phyloP scores from a whole-genome alignment of 1,140 invertebrate species.

The Homarus americanus region DNA sequence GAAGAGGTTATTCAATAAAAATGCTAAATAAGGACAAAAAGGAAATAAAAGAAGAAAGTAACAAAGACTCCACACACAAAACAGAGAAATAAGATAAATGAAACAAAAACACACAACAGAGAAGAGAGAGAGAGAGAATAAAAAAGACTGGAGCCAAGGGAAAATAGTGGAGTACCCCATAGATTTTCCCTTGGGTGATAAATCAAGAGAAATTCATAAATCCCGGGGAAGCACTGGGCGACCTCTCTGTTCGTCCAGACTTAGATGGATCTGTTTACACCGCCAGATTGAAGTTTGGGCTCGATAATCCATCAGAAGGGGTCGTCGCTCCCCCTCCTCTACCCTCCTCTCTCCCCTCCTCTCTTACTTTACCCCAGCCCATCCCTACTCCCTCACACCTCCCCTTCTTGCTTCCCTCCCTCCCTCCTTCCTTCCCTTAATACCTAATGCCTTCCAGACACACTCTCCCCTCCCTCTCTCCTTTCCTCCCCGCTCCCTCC shows the following conservation, averaged over 20 bases:
- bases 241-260: conserved; percentile 74
- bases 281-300: conserved; percentile 75
- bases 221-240: conserved; percentile 70
- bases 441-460: too few relatives aligned
- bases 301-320: conserved; percentile 75
- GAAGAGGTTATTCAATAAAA: background rate
- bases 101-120: too few relatives aligned
- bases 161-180: conserved; percentile 61
- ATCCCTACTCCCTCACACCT: background rate
- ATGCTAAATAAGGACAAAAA: background rate
- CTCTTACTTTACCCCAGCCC: background rate
- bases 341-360: background rate
- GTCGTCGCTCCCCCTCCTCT: background rate
- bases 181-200: conserved; percentile 74
- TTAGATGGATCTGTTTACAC: conserved; percentile 75
- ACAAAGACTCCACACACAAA: background rate
- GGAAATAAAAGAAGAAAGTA: background rate
- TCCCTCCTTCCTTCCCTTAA: background rate
- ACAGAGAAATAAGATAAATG: too few relatives aligned
- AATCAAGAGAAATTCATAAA: conserved; percentile 75
- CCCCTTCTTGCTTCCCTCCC: background rate
- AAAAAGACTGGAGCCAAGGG: background rate
- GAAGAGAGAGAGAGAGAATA: background rate
- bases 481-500: background rate
- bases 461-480: background rate